Evolutionary conservation across 1,140 invertebrate species (phyloP).

Genomic region (Sycophaga agraensis): DNA sequence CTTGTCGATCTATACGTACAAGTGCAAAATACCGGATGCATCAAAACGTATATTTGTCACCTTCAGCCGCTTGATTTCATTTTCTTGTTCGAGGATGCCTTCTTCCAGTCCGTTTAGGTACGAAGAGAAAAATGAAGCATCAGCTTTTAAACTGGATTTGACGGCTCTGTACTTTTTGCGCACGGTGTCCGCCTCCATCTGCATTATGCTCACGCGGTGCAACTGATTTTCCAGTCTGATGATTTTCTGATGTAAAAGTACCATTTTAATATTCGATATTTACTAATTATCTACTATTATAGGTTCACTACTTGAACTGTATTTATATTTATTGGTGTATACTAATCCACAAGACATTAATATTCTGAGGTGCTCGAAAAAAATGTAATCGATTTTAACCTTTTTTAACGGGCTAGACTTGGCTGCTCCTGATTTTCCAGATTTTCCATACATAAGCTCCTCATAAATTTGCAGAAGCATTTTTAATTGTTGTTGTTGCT

Average conservation of each 20-base stretch:
- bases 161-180: conserved; percentile 75
- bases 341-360: too few species aligned
- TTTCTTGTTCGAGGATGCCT: conserved; percentile 65
- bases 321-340: not conserved
- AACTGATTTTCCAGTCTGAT: conserved; percentile 62
- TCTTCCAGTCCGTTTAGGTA: conserved; percentile 69
- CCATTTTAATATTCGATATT: too few species aligned
- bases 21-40: too few species aligned
- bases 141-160: conserved; percentile 67
- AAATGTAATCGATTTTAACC: not conserved
- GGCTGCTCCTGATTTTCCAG: conserved; percentile 36
- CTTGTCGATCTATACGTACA: too few species aligned
- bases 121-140: conserved; percentile 72
- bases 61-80: conserved; percentile 68
- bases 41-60: conserved; percentile 34
- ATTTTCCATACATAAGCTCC: conserved; percentile 54
- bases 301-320: conserved; percentile 28
- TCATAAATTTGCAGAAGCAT: conserved; percentile 63
- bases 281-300: too few species aligned
- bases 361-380: too few species aligned
- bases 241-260: conserved; percentile 59
- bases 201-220: conserved; percentile 74
- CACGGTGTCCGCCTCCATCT: conserved; percentile 76
- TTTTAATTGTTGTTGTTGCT: conserved; percentile 59
- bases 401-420: not conserved